These are phyloP conservation scores for Actenoides lindsayi DNA, from an alignment of 2,113 vertebrate genomes.

Conservation along the genomic window DNA sequence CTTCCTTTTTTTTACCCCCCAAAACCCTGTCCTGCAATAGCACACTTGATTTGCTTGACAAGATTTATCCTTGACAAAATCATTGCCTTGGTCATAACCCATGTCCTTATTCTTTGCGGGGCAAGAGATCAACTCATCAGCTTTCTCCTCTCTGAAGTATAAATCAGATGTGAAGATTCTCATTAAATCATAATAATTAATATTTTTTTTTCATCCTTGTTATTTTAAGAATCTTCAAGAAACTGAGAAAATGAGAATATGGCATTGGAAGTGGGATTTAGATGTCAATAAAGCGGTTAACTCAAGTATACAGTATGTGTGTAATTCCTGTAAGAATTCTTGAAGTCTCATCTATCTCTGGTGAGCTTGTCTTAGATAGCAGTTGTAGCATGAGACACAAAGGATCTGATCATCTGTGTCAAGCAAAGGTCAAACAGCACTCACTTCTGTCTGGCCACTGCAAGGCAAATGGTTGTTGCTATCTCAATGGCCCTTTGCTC, in stretches of 20 bases:
- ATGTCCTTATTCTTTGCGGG: background rate
- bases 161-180: background rate
- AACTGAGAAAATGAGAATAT: background rate
- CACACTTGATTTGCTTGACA: background rate
- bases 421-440: background rate
- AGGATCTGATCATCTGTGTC: background rate
- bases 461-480: background rate
- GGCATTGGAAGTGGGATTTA: background rate
- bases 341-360: background rate
- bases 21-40: background rate
- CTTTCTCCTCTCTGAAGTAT: background rate
- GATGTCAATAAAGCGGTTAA: background rate
- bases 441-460: background rate
- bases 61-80: background rate
- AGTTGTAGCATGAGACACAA: background rate
- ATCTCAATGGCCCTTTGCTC: background rate
- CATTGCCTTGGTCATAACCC: background rate
- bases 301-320: background rate
- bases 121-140: background rate
- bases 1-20: background rate
- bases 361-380: background rate
- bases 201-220: background rate
- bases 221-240: background rate
- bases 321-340: background rate
- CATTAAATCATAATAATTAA: background rate